Percentiles rank a stretch among this genome's conserved stretches.
These are phyloP conservation scores for Rhodophaea formosa DNA, from an alignment of 2,888 invertebrate genomes.

Conservation along the genomic window DNA sequence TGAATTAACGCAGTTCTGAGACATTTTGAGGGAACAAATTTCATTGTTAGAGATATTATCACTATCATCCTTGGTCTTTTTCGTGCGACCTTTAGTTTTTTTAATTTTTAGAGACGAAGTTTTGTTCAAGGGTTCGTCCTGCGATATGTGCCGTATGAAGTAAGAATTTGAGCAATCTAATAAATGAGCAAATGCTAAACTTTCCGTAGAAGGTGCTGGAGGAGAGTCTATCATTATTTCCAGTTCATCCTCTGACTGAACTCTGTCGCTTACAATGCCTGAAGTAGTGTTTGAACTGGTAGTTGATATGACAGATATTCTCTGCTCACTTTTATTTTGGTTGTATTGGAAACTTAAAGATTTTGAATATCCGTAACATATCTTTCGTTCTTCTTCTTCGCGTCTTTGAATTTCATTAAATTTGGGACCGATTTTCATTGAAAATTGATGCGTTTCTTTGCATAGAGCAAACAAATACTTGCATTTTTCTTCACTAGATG, in stretches of 20 bases:
- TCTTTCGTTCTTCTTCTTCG: constrained; percentile 88
- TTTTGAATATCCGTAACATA: constrained; percentile 87
- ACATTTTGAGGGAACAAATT: constrained; percentile 41
- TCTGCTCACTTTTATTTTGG: constrained; percentile 87
- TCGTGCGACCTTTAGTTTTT: constrained; percentile 53
- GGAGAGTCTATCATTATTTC: constrained; percentile 92
- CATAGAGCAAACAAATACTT: constrained; percentile 93
- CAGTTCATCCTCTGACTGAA: constrained; percentile 96
- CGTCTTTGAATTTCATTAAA: constrained; percentile 90
- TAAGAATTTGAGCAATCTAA: constrained; percentile 83
- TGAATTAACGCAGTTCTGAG: constrained; percentile 44
- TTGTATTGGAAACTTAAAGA: constrained; percentile 82
- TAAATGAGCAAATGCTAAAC: constrained; percentile 89
- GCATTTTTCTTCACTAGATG: constrained; percentile 96
- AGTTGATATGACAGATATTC: constrained; percentile 94
- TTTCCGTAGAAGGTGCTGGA: constrained; percentile 93
- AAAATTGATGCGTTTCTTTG: constrained; percentile 96
- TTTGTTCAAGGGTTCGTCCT: constrained; percentile 58
- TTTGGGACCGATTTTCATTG: constrained; percentile 94
- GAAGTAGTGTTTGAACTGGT: constrained; percentile 98
- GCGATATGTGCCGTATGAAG: constrained; percentile 55
- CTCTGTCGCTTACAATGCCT: constrained; percentile 97
- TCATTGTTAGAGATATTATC: constrained; percentile 49
- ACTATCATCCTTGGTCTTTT: constrained; percentile 56
- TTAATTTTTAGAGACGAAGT: constrained; percentile 64